phyloP scores from a whole-genome alignment of 1,140 invertebrate genomes.

The Kradibia gibbosae region DNA sequence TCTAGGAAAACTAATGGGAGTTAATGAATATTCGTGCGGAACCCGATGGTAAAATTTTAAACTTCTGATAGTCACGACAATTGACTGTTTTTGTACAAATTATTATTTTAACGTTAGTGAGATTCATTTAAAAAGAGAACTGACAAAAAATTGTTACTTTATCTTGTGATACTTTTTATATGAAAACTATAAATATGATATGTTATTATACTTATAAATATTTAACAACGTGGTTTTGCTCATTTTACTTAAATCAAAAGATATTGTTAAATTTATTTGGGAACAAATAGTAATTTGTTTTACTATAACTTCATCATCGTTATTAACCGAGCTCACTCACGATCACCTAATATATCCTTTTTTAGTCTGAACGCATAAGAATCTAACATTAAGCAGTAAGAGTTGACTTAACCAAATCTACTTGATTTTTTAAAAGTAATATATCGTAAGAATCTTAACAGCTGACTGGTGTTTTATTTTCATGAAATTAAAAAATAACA shows the following conservation, averaged over 20 bases:
- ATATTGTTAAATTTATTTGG: background rate
- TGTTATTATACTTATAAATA: no score
- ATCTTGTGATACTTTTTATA: no score
- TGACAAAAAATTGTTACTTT: no score
- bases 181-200: no score
- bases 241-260: no score
- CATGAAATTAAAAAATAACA: constrained; percentile 36
- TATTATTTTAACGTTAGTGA: background rate
- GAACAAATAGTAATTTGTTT: background rate
- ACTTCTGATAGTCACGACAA: background rate
- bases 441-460: constrained; percentile 7
- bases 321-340: constrained; percentile 33
- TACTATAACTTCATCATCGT: background rate
- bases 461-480: constrained; percentile 34
- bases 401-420: constrained; percentile 23
- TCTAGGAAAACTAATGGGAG: constrained; percentile 17
- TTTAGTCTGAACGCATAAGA: constrained; percentile 35
- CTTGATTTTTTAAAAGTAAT: constrained; percentile 1
- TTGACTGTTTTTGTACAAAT: background rate
- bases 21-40: constrained; percentile 13
- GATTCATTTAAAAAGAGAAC: no score
- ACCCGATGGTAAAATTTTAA: constrained; percentile 29
- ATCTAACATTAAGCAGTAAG: constrained; percentile 52
- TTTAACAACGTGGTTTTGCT: no score
- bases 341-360: constrained; percentile 6